Evolutionary conservation across 2,797 vertebrate genomes (phyloP), one percentile per base, ranked within the genome.

Genomic region (Coilia nasus): DNA sequence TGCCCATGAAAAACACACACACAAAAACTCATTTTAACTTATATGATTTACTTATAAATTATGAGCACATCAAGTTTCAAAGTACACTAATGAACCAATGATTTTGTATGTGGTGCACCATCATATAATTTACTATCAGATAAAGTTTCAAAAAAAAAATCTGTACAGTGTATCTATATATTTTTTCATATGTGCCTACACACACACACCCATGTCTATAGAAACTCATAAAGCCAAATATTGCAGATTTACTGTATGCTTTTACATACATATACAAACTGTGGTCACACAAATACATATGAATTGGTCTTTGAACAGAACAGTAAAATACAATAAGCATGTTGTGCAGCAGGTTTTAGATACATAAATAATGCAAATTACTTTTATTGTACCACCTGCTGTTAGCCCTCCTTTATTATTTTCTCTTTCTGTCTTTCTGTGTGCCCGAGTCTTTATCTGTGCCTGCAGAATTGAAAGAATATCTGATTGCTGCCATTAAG

Each of bases 401-500:
- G 31, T 75, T 15, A 75, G 12, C 25, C 12, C 28, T 35, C 15
- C 31, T 28, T 78, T 25, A 23, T n/a, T 62, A 2, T 25, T 62
- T 25, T 67, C 25, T n/a, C 15, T 78, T 35, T 78, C 57, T n/a
- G 10, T 60, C 11, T 23, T 5, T 71, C 28, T 71, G 1, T 19
- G 2, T 78, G 4, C 31, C 35, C 11, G 23, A 64, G 60, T n/a
- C 17, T 44, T 6, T 21, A 44, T 78, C 31, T 44, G 17, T 41
- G 35, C 41, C 19, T 44, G 17, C 50, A 9, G 50, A 54, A 54
- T 54, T 78, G 15, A 78, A 35, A 15, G 62, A 15, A 35, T 41
- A 78, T 78, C 71, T 78, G 71, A 44, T 44, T 78, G 71, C 41
- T 78, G 31, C 71, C 41, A 35, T 7, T 78, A 7, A 41, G 71